phyloP scores from a whole-genome alignment of 2,797 vertebrate species.

The Anolis apletophallus region DNA sequence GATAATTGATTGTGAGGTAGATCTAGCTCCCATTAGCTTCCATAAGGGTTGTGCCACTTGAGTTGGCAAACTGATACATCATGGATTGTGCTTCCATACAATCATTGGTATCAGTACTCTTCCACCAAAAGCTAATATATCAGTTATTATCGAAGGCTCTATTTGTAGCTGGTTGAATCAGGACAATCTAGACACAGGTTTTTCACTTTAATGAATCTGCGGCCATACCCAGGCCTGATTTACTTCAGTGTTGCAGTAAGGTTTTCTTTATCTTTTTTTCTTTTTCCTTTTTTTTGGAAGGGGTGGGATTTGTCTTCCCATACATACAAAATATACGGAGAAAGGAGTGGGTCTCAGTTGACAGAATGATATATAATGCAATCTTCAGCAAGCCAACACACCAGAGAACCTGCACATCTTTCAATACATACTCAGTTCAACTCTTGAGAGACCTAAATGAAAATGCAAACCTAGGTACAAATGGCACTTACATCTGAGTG shows the following conservation, averaged over 20 bases:
- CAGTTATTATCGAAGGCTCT: not conserved
- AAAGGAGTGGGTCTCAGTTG: constrained; percentile 17
- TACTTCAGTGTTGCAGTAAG: not conserved
- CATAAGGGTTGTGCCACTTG: not conserved
- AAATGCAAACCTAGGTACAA: not conserved
- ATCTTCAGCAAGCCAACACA: not conserved
- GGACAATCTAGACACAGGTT: not conserved
- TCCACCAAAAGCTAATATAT: not conserved
- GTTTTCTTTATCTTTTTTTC: not conserved
- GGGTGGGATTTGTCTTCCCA: not conserved
- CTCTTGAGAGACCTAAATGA: not conserved
- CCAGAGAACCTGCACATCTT: not conserved
- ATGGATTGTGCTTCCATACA: not conserved
- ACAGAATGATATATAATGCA: constrained; percentile 15
- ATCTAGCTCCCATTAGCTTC: too few species aligned
- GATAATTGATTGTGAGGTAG: not conserved
- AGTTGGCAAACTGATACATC: not conserved
- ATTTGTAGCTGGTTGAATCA: not conserved
- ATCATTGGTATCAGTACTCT: not conserved
- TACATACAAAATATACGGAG: constrained; percentile 20
- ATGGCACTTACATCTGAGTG: constrained; percentile 5
- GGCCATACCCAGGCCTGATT: not conserved
- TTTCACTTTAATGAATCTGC: not conserved
- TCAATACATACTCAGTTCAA: not conserved
- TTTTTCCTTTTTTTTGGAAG: not conserved